Base-by-base conservation (phyloP, 1,140 invertebrate species). In the Cephus cinctus region DNA sequence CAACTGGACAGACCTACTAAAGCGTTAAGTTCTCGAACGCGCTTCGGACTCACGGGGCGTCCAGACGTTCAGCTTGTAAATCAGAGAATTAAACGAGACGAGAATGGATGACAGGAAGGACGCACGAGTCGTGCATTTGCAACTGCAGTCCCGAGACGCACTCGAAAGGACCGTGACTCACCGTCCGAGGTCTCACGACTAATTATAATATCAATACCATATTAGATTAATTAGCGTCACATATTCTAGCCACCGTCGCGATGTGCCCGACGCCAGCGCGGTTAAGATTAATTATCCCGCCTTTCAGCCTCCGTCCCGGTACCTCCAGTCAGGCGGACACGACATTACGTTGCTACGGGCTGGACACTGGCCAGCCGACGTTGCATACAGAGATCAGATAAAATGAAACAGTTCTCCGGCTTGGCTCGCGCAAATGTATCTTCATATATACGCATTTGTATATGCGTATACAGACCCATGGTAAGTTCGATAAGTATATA, bases 191-290 rank as follows among this genome's bases (percentile, higher is more conserved):
- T 27, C 43, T 43, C 42, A n/a, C n/a, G 50, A 30, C 59, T 69
- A 65, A 67, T 69, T 67, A 66, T 64, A 70, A 69, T 67, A 69
- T 69, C 64, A 64, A 71, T 69, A 71, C 41, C 40, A 50, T 55
- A 59, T 62, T 59, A 58, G 59, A 71, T 70, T 67, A 71, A 71
- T 69, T 69, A 64, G 50, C 50, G 52, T 58, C 53, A 44, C 55
- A 54, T 47, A 35, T 39, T 27, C 46, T 38, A 23, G 34, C 38
- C 23, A 27, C 50, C 25, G 48, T 25, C 42, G 14, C 14, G 3
- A 4, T 18, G 52, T 50, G 41, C 44, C 50, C 50, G 44, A 57
- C 45, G 50, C 47, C 50, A 50, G 38, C 43, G 49, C 46, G 49
- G 52, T 40, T 47, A 52, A 62, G 65, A 72, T 67, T 72, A 69